Conservation (phyloP, 2,888 invertebrate genomes). For the Gryllus longicercus region DNA sequence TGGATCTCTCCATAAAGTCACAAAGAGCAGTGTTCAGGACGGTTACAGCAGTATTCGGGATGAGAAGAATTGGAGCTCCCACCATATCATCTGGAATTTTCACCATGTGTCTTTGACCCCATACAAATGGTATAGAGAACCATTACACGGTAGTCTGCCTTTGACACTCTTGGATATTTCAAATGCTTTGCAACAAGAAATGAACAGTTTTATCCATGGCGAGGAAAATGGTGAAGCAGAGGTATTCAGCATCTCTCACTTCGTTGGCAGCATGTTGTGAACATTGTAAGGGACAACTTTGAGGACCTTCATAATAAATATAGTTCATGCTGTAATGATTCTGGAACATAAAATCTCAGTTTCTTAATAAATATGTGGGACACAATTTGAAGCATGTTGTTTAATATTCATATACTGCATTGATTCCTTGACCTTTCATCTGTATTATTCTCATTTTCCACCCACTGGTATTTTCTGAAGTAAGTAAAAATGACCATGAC, state of each 20-base stretch:
- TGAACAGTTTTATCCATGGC: conserved; percentile 8
- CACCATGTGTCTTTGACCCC: conserved; percentile 41
- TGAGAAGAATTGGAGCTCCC: not conserved
- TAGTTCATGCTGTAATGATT: too few relatives aligned
- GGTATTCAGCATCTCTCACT: not conserved
- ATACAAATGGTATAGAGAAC: conserved; percentile 19
- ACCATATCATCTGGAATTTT: conserved; percentile 38
- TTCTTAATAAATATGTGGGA: too few relatives aligned
- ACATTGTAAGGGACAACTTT: too few relatives aligned
- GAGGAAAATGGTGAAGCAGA: conserved; percentile 22
- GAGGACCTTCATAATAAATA: too few relatives aligned
- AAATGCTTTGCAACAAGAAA: conserved; percentile 8
- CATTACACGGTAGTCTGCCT: not conserved
- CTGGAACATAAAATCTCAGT: too few relatives aligned
- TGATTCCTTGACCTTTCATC: too few relatives aligned
- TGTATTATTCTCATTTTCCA: too few relatives aligned
- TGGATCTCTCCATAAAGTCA: conserved; percentile 11
- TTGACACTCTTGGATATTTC: conserved; percentile 18
- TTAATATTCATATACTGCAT: too few relatives aligned
- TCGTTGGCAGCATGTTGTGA: too few relatives aligned
- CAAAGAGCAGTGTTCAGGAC: conserved; percentile 3
- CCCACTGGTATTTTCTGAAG: too few relatives aligned
- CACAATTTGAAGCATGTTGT: too few relatives aligned
- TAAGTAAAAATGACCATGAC: too few relatives aligned
- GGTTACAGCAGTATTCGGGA: not conserved